These are phyloP conservation scores for Brachyalestes nurse DNA, from an alignment of 2,797 vertebrate genomes.

Conservation along the genomic window DNA sequence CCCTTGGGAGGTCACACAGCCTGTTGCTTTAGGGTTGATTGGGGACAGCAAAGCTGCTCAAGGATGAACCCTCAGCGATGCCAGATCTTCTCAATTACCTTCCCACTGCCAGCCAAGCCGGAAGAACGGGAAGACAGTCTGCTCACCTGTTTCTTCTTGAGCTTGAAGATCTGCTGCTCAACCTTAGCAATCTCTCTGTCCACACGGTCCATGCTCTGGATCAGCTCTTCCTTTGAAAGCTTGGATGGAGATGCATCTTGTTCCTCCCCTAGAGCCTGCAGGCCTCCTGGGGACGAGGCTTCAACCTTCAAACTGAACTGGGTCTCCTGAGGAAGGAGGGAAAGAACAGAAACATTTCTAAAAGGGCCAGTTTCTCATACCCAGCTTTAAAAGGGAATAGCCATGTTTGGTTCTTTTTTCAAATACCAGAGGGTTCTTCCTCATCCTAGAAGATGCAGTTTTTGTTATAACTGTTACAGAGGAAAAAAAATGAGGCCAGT, in stretches of 20 bases:
- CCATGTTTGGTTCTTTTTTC: no score
- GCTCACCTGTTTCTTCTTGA: slow-evolving; percentile 97
- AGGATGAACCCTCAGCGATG: background rate
- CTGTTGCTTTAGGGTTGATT: background rate
- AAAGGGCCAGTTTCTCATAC: background rate
- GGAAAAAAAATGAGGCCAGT: no score
- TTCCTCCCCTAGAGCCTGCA: slow-evolving; percentile 86
- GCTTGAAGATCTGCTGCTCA: slow-evolving; percentile 97
- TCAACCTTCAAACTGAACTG: slow-evolving; percentile 84
- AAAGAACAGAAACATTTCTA: background rate
- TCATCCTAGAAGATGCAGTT: no score
- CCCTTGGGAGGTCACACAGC: background rate
- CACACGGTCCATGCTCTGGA: slow-evolving; percentile 99
- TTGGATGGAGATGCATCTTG: slow-evolving; percentile 96
- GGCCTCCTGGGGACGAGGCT: slow-evolving; percentile 81
- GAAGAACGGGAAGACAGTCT: background rate
- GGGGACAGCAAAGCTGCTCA: background rate
- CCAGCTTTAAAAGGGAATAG: background rate
- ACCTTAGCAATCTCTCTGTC: slow-evolving; percentile 98
- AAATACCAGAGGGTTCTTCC: no score
- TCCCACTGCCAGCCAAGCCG: background rate
- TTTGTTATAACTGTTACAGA: no score
- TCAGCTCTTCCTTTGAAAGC: slow-evolving; percentile 97
- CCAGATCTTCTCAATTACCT: background rate
- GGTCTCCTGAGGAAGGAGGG: slow-evolving; percentile 79